Conservation (phyloP, 1,140 invertebrate species). For the Elymnias hypermnestra region DNA sequence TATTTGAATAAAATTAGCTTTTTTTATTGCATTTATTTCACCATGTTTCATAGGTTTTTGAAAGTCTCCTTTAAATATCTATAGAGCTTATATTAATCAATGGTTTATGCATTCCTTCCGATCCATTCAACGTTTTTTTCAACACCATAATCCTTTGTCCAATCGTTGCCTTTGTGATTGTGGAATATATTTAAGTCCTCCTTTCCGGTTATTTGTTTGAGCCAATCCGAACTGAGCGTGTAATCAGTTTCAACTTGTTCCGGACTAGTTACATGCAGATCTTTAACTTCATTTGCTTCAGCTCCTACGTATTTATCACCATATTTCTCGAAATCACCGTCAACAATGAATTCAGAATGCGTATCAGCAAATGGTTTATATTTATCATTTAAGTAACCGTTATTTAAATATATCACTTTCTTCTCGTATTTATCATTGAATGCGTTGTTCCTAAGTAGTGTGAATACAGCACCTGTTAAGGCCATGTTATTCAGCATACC, state of each 20-base stretch:
- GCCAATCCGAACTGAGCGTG: conserved; percentile 20
- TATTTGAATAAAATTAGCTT: too few species aligned
- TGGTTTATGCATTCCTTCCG: background rate
- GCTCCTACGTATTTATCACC: background rate
- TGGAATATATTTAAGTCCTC: conserved; percentile 18
- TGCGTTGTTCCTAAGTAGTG: conserved; percentile 67
- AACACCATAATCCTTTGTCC: conserved; percentile 4
- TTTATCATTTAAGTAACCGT: conserved; percentile 41
- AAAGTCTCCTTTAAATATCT: too few species aligned
- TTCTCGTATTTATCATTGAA: conserved; percentile 63
- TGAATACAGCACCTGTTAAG: conserved; percentile 63
- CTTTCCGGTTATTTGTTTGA: conserved; percentile 20
- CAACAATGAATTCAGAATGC: conserved; percentile 13
- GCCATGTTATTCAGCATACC: conserved; percentile 71
- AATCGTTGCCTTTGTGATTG: conserved; percentile 4
- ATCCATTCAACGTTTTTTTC: background rate
- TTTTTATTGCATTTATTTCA: too few species aligned
- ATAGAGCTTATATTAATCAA: too few species aligned
- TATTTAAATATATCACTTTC: conserved; percentile 67
- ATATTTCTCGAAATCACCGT: conserved; percentile 8
- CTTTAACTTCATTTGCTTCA: conserved; percentile 14
- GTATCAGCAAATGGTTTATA: conserved; percentile 11
- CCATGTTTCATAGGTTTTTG: too few species aligned
- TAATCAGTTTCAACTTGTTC: conserved; percentile 13
- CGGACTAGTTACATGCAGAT: conserved; percentile 16